Base-by-base conservation (phyloP, 1,140 invertebrate genomes). In the Drosophila insularis region DNA sequence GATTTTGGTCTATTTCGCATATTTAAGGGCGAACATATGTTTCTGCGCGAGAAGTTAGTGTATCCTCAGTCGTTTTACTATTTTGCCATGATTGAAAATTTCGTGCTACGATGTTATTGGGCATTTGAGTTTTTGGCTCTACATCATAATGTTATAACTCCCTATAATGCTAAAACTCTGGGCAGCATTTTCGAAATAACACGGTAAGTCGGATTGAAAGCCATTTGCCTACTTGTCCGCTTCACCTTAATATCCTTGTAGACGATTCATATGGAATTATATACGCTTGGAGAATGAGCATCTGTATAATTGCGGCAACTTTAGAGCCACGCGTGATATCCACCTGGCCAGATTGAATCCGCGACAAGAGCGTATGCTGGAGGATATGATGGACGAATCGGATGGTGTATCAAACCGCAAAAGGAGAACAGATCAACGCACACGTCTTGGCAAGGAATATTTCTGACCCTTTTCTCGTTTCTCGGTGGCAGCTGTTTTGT, bases 1-100 rank as follows among this genome's bases (percentile, higher is more conserved):
- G 98, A 99, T 93, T 99, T 98, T 97, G 98, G 98, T 7, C 93
- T 99, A 10, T 95, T 99, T 64, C 96, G 97, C 85, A 95, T 94
- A 61, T 95, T 95, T 58, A 95, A 96, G 6, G 95, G 95, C 2
- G 96, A 98, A 91, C 97, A 97, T 91, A 93, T 92, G 74, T 94
- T 96, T 80, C 92, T 96, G 0, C 89, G 95, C 11, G 95, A 96
- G 85, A 95, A 96, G 89, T 94, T 96, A 53, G 95, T 96, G 2
- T 96, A 96, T 84, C 95, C 94, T n/a, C 65, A 74, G 95, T 93
- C 94, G 71, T 99, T 98, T 90, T 99, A 99, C 92, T 99, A 99
- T 92, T 97, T 99, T 93, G 98, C 97, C 11, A 98, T 99, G 58
- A 93, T 99, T 31, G 98, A 99, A 93, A 98, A 99, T 92, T 95